Evolutionary conservation across 2,113 vertebrate genomes (phyloP), one percentile per base, ranked within the genome.

Genomic region (Eretmochelys imbricata): DNA sequence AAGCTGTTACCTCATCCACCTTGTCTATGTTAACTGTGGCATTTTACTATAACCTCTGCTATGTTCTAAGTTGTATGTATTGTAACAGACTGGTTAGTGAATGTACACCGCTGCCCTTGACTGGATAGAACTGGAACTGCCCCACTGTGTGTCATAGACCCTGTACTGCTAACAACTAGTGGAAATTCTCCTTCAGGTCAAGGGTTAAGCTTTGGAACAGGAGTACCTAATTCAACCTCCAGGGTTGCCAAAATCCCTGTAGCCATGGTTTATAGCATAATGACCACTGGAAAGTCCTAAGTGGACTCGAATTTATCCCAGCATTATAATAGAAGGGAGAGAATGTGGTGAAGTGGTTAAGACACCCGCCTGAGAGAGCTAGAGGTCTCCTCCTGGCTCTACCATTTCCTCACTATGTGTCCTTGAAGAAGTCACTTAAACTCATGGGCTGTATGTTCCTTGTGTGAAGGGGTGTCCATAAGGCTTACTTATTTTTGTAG

Each of bases 21-120:
- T 62, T 13, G 5, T 62, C 59, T 62, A 35, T 62, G 95, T 90
- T 53, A 95, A 65, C 38, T 46, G 17, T 94, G 82, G 29, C 6
- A 82, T 93, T 97, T 93, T 5, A 1, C 57, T 85, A 48, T 27
- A 75, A 50, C 89, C 12, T 86, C 94, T 48, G 50, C 93, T 94
- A 57, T 80, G 84, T 79, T 76, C 93, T 95, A 57, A 75, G 83
- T 75, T 75, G 80, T 82, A 2, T 24, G 38, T 82, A 53, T 83
- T 93, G 84, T 86, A 75, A 42, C 49, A 75, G 81, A 75, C 79
- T 3, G 0, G 65, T 94, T 95, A 89, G 82, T 72, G 86, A 95
- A 91, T 57, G 25, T 57, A 57, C 55, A 27, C 27, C 49, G 5
- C 29, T 96, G 92, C 55, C 62, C 85, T 95, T 89, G 89, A 48